Evolutionary conservation across 2,888 invertebrate genomes (phyloP).

Genomic region (Sminthurinus aureus): DNA sequence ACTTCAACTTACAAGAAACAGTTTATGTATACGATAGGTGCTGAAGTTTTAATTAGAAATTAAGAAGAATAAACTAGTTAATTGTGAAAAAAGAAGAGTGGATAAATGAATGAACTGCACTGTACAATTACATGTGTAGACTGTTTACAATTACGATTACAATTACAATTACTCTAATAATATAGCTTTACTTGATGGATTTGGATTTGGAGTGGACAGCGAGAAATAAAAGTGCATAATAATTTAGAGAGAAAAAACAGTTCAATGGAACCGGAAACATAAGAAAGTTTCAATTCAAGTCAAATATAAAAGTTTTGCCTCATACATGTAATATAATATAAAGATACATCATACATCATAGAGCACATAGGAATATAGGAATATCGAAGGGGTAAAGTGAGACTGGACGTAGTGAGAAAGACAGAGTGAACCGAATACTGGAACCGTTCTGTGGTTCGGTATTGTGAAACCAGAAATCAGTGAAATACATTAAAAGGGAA

Average conservation of each 20-base stretch:
- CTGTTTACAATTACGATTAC: neutral
- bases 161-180: neutral
- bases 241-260: no score
- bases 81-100: neutral
- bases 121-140: neutral
- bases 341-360: no score
- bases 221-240: no score
- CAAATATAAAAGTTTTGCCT: neutral
- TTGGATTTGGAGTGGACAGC: no score
- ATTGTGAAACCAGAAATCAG: conserved; percentile 34
- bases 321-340: no score
- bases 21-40: conserved; percentile 53
- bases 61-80: neutral
- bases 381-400: neutral
- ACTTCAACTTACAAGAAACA: conserved; percentile 10
- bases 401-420: neutral
- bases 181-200: no score
- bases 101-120: neutral
- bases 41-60: conserved; percentile 30
- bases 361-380: neutral
- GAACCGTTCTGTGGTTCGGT: conserved; percentile 22
- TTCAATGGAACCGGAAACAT: neutral
- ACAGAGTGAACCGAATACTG: neutral
- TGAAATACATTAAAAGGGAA: neutral
- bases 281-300: no score